Percentiles rank a stretch among this genome's conserved stretches.
Conservation (phyloP, 2,888 invertebrate genomes). For the Philonicus albiceps region DNA sequence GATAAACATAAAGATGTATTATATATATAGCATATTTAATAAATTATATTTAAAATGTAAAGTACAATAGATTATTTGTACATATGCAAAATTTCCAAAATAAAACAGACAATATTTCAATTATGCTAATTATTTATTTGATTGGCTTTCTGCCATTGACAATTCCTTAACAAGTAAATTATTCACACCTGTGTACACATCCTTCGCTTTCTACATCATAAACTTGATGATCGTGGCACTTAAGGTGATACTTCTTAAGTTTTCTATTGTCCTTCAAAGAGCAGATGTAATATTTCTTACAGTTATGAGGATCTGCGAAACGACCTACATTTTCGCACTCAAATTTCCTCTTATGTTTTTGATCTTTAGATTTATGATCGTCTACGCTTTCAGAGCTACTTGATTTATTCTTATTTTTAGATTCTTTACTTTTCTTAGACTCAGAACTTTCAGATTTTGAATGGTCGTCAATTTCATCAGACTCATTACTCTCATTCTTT, state of each 20-base stretch:
- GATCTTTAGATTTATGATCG: neutral
- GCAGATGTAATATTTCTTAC: conserved; percentile 51
- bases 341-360: conserved; percentile 36
- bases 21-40: no score
- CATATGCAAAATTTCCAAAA: neutral
- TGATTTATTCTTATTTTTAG: neutral
- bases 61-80: neutral
- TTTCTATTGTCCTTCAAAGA: conserved; percentile 35
- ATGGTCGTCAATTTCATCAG: conserved; percentile 3
- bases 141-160: neutral
- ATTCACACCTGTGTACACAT: conserved; percentile 32
- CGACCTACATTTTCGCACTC: conserved; percentile 47
- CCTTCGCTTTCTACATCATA: conserved; percentile 35
- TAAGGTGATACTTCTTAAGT: conserved; percentile 41
- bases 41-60: no score
- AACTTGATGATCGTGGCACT: conserved; percentile 46
- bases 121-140: neutral
- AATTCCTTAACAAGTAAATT: neutral
- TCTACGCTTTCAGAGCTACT: neutral
- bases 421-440: conserved; percentile 6
- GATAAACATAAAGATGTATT: no score
- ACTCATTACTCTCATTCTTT: neutral
- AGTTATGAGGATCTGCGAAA: conserved; percentile 48
- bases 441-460: neutral
- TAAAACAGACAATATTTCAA: neutral